Percentiles rank a stretch among this genome's conserved stretches.
Conservation (phyloP, 2,797 vertebrate genomes). For the Xenopus petersii region DNA sequence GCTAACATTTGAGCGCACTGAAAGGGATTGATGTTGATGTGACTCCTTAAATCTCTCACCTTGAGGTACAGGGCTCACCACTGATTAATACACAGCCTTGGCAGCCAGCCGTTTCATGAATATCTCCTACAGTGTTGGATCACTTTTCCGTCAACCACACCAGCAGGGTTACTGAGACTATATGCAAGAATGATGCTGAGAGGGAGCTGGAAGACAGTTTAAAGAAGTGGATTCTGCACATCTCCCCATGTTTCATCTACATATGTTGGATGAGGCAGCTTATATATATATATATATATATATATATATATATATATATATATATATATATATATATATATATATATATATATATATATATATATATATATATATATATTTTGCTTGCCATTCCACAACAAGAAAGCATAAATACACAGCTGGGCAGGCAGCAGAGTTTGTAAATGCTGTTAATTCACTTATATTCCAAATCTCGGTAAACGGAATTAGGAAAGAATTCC, state of each 20-base stretch:
- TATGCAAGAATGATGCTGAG: constrained; percentile 33
- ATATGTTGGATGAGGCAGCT: background rate
- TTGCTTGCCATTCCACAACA: background rate
- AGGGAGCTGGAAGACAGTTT: constrained; percentile 17
- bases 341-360: too few relatives aligned
- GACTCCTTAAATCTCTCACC: constrained; percentile 53
- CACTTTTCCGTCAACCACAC: constrained; percentile 39
- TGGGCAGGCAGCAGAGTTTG: too few relatives aligned
- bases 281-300: too few relatives aligned
- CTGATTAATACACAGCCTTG: constrained; percentile 57
- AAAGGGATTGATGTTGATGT: constrained; percentile 54
- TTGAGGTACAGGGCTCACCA: constrained; percentile 51
- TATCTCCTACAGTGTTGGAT: constrained; percentile 54
- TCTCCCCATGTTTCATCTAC: constrained; percentile 4
- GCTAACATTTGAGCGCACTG: constrained; percentile 35
- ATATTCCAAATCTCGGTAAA: too few relatives aligned
- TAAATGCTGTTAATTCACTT: too few relatives aligned
- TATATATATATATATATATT: background rate
- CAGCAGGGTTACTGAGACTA: constrained; percentile 40
- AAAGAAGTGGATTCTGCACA: constrained; percentile 15
- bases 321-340: too few relatives aligned
- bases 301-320: too few relatives aligned
- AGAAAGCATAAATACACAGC: background rate
- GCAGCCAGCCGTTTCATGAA: constrained; percentile 48
- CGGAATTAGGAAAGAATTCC: too few relatives aligned